Conservation (phyloP, 2,797 vertebrate species). For the Eleutherodactylus coqui region DNA sequence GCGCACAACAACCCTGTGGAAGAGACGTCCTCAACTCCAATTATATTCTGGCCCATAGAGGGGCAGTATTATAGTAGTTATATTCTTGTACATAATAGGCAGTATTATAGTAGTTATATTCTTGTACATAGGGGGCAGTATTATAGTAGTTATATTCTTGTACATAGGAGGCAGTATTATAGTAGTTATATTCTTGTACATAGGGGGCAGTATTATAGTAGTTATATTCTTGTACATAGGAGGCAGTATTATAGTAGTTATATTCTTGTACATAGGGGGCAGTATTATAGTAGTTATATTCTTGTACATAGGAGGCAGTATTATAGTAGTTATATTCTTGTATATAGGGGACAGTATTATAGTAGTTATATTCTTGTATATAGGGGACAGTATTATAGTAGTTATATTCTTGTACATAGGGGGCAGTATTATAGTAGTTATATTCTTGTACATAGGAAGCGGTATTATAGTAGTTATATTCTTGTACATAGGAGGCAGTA, state of each 20-base stretch:
- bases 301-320: not conserved
- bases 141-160: not conserved
- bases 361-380: constrained; percentile 2
- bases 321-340: constrained; percentile 7
- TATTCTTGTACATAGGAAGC: not conserved
- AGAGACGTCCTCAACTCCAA: too few relatives aligned
- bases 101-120: constrained; percentile 19
- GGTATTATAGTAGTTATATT: constrained; percentile 23
- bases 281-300: not conserved
- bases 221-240: not conserved
- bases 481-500: not conserved
- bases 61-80: not conserved
- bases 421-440: constrained; percentile 11
- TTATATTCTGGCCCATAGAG: not conserved
- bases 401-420: constrained; percentile 12
- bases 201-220: not conserved
- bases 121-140: not conserved
- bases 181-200: constrained; percentile 5
- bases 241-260: not conserved
- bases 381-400: not conserved
- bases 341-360: constrained; percentile 1
- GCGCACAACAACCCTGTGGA: too few relatives aligned
- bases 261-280: not conserved
- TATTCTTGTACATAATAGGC: not conserved
- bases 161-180: not conserved